phyloP scores from a whole-genome alignment of 2,113 vertebrate species.

The Hiodon tergisus region DNA sequence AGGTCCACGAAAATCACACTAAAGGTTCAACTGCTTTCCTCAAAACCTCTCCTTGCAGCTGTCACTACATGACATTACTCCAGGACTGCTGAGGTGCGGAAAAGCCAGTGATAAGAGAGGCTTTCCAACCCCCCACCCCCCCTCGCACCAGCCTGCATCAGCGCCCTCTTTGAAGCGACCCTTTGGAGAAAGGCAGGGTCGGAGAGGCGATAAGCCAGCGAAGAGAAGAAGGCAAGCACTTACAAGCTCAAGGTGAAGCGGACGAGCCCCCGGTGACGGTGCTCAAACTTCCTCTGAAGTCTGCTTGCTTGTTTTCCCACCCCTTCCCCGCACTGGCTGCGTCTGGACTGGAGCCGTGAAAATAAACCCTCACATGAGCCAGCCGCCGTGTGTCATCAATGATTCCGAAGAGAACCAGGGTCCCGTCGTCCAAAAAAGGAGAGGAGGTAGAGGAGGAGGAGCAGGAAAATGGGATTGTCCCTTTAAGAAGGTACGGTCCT shows the following conservation, averaged over 20 bases:
- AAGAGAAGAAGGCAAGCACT: slow-evolving; percentile 40
- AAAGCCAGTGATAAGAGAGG: background rate
- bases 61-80: background rate
- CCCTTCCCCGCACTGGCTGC: slow-evolving; percentile 34
- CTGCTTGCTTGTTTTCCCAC: slow-evolving; percentile 31
- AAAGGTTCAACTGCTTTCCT: background rate
- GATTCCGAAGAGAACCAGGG: slow-evolving; percentile 28
- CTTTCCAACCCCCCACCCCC: background rate
- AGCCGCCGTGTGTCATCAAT: slow-evolving; percentile 24
- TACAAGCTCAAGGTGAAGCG: slow-evolving; percentile 49
- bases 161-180: background rate
- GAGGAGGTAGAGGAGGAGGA: slow-evolving; percentile 14
- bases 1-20: background rate
- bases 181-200: background rate
- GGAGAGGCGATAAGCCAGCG: slow-evolving; percentile 20
- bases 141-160: background rate
- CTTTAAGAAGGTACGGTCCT: slow-evolving; percentile 50
- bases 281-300: slow-evolving; percentile 32
- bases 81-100: background rate
- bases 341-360: slow-evolving; percentile 34
- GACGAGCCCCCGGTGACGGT: slow-evolving; percentile 42
- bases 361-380: slow-evolving; percentile 49
- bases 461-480: slow-evolving; percentile 26
- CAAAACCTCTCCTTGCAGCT: background rate
- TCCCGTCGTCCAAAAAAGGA: slow-evolving; percentile 43